phyloP scores from a whole-genome alignment of 1,140 invertebrate genomes.

The Phthorimaea operculella region DNA sequence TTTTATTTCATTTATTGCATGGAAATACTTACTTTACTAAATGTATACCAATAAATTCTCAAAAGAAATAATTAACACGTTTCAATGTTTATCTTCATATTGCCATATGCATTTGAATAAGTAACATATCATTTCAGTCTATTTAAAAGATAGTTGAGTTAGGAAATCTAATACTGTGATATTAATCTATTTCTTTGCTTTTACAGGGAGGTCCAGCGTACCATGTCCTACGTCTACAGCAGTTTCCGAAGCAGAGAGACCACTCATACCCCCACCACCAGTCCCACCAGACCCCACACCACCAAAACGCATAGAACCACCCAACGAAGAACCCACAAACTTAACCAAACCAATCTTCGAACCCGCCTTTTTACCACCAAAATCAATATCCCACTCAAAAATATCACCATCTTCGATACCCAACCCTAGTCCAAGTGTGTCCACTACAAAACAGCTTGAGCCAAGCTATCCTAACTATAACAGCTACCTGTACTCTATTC shows the following conservation, averaged over 20 bases:
- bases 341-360: conserved; percentile 22
- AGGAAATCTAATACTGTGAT: not conserved
- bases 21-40: too few relatives aligned
- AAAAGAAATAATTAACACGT: too few relatives aligned
- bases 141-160: too few relatives aligned
- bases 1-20: too few relatives aligned
- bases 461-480: conserved; percentile 48
- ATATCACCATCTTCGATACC: conserved; percentile 62
- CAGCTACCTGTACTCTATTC: conserved; percentile 52
- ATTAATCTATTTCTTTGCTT: conserved; percentile 25
- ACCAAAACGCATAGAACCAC: conserved; percentile 25
- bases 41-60: too few relatives aligned
- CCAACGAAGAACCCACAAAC: conserved; percentile 26
- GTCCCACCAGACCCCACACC: not conserved
- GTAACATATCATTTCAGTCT: too few relatives aligned
- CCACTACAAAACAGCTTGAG: conserved; percentile 44
- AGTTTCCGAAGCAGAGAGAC: not conserved
- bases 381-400: conserved; percentile 44
- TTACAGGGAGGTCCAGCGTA: conserved; percentile 28
- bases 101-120: too few relatives aligned
- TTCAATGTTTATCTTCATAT: too few relatives aligned
- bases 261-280: not conserved
- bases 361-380: conserved; percentile 32
- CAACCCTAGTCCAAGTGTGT: conserved; percentile 55
- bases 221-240: conserved; percentile 8